These are phyloP conservation scores for Poeciliopsis gracilis DNA, from an alignment of 2,797 vertebrate species.

Conservation along the genomic window DNA sequence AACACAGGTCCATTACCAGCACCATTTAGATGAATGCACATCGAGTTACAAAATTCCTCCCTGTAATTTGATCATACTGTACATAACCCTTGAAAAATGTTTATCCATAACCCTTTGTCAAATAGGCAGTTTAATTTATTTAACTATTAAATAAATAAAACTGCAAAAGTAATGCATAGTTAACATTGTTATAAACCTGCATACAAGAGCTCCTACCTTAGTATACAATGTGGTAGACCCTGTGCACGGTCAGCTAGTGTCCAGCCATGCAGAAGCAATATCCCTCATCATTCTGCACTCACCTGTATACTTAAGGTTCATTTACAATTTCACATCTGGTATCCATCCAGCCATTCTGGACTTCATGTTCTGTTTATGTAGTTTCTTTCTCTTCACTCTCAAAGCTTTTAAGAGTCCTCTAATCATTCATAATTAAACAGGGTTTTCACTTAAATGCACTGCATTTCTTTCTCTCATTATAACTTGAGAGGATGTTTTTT, in stretches of 20 bases:
- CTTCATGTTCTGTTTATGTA: constrained; percentile 80
- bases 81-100: background rate
- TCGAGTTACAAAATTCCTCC: constrained; percentile 2
- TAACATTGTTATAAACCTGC: constrained; percentile 16
- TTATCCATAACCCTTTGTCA: background rate
- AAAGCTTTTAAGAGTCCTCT: constrained; percentile 82
- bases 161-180: constrained; percentile 6
- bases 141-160: background rate
- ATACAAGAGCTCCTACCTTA: constrained; percentile 7
- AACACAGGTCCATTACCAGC: constrained; percentile 21
- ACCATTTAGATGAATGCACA: constrained; percentile 23
- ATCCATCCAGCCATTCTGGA: constrained; percentile 70
- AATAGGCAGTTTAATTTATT: too few species aligned
- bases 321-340: constrained; percentile 80
- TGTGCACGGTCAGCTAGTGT: constrained; percentile 48
- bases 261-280: constrained; percentile 64
- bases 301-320: constrained; percentile 78
- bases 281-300: constrained; percentile 72
- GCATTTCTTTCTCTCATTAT: constrained; percentile 80
- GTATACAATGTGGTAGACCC: constrained; percentile 51
- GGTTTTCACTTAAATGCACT: constrained; percentile 79
- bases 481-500: constrained; percentile 77
- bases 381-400: constrained; percentile 74
- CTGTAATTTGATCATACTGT: background rate
- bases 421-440: constrained; percentile 84